Base-by-base conservation (phyloP, 2,113 vertebrate species). In the Capreolus pygargus region DNA sequence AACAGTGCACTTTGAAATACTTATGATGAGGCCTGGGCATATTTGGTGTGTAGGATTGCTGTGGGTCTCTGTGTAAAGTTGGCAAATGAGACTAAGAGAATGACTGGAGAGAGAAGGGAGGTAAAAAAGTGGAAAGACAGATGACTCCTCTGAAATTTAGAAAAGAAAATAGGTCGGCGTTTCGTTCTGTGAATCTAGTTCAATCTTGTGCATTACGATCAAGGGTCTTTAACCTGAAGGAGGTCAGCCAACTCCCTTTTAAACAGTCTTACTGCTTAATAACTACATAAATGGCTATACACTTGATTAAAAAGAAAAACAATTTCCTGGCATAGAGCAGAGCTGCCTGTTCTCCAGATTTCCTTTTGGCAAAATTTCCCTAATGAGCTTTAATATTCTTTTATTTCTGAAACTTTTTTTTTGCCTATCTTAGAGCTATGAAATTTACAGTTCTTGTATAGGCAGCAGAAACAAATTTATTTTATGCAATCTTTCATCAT, bases 1-100 rank as follows among this genome's bases (percentile, higher is more conserved):
- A 95, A 95, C 93, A 94, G 82, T 86, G 79, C 79, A 89, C 93
- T 98, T 97, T 82, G 96, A 98, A 98, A 98, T 92, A 97, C 89
- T 89, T 13, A 97, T 0, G 88, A 98, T 88, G 96, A 97, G 95
- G 86, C 76, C 76, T 43, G 86, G 39, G 67, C 88, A 86, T 96
- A 83, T 96, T 64, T 88, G 95, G 82, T 97, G 96, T 97, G 79
- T 52, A 30, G 58, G 91, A 96, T 79, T 58, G 55, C 43, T 50
- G 81, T 76, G 96, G 85, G 86, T 90, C 97, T 91, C 60, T 76
- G 89, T 83, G 67, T 36, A 57, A 95, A 96, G 76, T 97, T 94
- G 60, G 86, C 58, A 96, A 97, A 94, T 58, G 61, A 93, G 84
- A 91, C 47, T 43, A 57, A 76, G 16, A 94, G 64, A 93, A 30